Evolutionary conservation across 2,888 invertebrate genomes (phyloP), one percentile per base, ranked within the genome.

Genomic region (Microdon myrmicae): DNA sequence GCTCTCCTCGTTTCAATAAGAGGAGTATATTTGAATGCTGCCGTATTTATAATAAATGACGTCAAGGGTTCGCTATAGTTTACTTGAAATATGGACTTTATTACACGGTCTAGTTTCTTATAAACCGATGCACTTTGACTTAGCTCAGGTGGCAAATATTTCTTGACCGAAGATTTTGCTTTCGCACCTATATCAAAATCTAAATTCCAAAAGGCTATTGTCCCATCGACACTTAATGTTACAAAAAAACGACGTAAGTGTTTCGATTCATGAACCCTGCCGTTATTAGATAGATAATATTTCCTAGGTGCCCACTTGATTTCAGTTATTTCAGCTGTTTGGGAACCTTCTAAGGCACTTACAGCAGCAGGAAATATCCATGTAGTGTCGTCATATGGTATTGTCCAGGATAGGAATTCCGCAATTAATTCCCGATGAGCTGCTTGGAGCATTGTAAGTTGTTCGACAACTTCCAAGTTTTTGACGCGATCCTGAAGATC

Each of bases 261-360:
- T 1, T 80, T 75, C 67, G 71, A 77, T 48, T 79, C 79, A 66
- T 71, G 76, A 8, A 85, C 79, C 78, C 77, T 81, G 0, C 90
- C 90, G 28, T 84, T 86, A 8, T 82, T 78, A 6, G 86, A 83
- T 3, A 89, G 74, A 55, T 79, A 80, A 68, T 84, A 83, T 69
- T 84, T 83, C 0, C 85, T 83, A 4, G 87, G 83, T n/a, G 90
- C 70, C 90, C 90, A 90, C 37, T 82, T 81, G 35, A 91, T 87
- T 17, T 81, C 76, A 1, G 85, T 86, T 12, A 91, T 84, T n/a
- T 85, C 76, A 2, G 81, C 84, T 51, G 81, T 83, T 69, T 89
- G 90, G 31, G 88, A 86, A 32, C 82, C 81, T 56, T 84, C 79
- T 37, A 88, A 73, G 58, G 84, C 83, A 4, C 89, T 88, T 38